phyloP scores from a whole-genome alignment of 2,797 vertebrate species.

The Synanceia verrucosa region DNA sequence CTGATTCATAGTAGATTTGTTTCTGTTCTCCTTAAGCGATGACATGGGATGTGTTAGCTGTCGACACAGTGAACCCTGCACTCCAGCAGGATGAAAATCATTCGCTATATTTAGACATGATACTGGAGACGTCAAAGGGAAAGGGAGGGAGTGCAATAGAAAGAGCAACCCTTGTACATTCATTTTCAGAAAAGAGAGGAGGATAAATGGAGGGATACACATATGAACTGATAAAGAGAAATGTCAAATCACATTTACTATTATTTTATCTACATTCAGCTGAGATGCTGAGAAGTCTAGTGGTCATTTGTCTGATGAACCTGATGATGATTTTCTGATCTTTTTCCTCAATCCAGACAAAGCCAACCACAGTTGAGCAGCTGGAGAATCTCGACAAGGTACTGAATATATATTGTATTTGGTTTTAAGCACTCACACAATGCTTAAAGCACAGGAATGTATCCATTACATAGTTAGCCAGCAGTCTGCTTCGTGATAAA shows the following conservation, averaged over 20 bases:
- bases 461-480: too few species aligned
- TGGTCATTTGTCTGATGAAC: background rate
- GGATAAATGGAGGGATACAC: background rate
- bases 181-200: background rate
- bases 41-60: background rate
- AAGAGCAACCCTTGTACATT: background rate
- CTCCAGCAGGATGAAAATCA: slow-evolving; percentile 7
- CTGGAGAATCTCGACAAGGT: slow-evolving; percentile 97
- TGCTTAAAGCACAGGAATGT: background rate
- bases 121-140: slow-evolving; percentile 21
- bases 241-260: background rate
- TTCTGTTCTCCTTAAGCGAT: background rate
- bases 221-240: background rate
- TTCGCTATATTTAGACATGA: slow-evolving; percentile 46
- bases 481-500: background rate
- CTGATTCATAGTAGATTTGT: background rate
- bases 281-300: background rate
- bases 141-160: background rate
- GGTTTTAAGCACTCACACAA: background rate
- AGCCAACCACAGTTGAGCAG: slow-evolving; percentile 91
- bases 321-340: slow-evolving; percentile 33
- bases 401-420: slow-evolving; percentile 15
- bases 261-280: background rate
- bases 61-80: slow-evolving; percentile 15
- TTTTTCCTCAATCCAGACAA: slow-evolving; percentile 80